Percentiles rank a stretch among this genome's conserved stretches.
These are phyloP conservation scores for Lepus europaeus DNA, from an alignment of 2,113 vertebrate genomes.

Conservation along the genomic window DNA sequence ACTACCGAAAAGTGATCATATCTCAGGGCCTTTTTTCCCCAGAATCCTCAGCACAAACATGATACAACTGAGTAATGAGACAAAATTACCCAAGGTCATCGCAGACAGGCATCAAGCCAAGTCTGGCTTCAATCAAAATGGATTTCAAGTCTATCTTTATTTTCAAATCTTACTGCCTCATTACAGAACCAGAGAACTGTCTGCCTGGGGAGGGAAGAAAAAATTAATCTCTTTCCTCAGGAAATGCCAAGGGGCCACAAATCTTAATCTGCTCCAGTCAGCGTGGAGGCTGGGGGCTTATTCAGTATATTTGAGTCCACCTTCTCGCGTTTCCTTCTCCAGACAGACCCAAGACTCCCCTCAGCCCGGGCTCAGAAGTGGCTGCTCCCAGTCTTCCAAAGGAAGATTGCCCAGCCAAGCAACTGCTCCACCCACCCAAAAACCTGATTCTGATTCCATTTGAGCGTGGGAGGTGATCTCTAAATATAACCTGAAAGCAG, in stretches of 20 bases:
- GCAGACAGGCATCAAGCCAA: slow-evolving; percentile 8
- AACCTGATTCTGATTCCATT: slow-evolving; percentile 61
- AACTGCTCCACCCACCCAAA: slow-evolving; percentile 71
- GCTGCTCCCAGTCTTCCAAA: slow-evolving; percentile 49
- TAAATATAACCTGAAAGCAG: slow-evolving; percentile 67
- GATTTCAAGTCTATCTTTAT: slow-evolving; percentile 29
- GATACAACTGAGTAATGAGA: slow-evolving; percentile 34
- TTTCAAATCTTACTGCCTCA: slow-evolving; percentile 57
- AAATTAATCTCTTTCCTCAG: slow-evolving; percentile 58
- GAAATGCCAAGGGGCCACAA: slow-evolving; percentile 65
- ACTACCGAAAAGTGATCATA: not conserved
- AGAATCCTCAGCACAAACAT: not conserved
- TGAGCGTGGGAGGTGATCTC: slow-evolving; percentile 71
- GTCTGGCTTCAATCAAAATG: slow-evolving; percentile 26
- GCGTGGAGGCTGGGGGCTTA: slow-evolving; percentile 39
- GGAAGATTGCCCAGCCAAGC: slow-evolving; percentile 62
- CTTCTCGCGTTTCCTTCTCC: slow-evolving; percentile 32
- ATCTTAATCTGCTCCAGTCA: slow-evolving; percentile 57
- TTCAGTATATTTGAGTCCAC: not conserved
- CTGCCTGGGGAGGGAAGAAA: not conserved
- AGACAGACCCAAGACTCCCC: slow-evolving; percentile 43
- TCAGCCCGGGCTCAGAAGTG: slow-evolving; percentile 32
- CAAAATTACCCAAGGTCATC: slow-evolving; percentile 33
- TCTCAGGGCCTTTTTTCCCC: not conserved
- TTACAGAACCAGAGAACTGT: slow-evolving; percentile 30